Evolutionary conservation across 2,797 vertebrate species (phyloP).

Genomic region (Nyctalus aviator): DNA sequence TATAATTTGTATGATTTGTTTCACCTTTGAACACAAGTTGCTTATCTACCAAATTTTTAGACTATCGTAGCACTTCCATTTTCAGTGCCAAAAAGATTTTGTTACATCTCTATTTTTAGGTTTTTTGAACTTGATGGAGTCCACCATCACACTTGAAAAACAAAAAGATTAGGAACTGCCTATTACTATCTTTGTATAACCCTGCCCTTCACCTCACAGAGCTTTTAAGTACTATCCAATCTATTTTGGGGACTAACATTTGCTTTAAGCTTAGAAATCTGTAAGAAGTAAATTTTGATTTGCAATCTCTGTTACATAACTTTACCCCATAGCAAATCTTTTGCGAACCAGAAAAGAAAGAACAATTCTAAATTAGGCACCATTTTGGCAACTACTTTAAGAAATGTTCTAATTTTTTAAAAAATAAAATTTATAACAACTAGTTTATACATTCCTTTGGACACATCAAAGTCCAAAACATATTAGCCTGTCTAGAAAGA

Average conservation of each 20-base stretch:
- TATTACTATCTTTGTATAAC: conserved; percentile 56
- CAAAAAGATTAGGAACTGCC: conserved; percentile 59
- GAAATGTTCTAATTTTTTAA: conserved; percentile 1
- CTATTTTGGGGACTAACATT: background rate
- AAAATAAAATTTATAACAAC: conserved; percentile 59
- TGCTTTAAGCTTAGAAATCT: conserved; percentile 41
- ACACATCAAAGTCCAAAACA: conserved; percentile 60
- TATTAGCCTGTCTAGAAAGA: conserved; percentile 50
- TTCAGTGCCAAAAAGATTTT: conserved; percentile 52
- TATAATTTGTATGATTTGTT: conserved; percentile 62
- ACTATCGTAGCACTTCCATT: conserved; percentile 62
- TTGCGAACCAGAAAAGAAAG: conserved; percentile 34
- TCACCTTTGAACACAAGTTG: conserved; percentile 63
- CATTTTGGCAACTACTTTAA: conserved; percentile 65
- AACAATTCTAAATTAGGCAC: conserved; percentile 70
- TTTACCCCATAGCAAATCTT: conserved; percentile 38
- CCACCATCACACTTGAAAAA: conserved; percentile 63
- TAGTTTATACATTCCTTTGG: conserved; percentile 66
- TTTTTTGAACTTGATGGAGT: conserved; percentile 67
- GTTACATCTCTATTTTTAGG: conserved; percentile 65
- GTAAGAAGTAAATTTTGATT: conserved; percentile 59
- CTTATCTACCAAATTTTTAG: conserved; percentile 75
- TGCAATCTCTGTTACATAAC: conserved; percentile 51
- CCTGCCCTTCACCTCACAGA: background rate
- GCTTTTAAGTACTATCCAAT: conserved; percentile 39